Percentiles rank a stretch among this genome's conserved stretches.
phyloP scores from a whole-genome alignment of 2,888 invertebrate genomes.

The Pyrgus malvae region DNA sequence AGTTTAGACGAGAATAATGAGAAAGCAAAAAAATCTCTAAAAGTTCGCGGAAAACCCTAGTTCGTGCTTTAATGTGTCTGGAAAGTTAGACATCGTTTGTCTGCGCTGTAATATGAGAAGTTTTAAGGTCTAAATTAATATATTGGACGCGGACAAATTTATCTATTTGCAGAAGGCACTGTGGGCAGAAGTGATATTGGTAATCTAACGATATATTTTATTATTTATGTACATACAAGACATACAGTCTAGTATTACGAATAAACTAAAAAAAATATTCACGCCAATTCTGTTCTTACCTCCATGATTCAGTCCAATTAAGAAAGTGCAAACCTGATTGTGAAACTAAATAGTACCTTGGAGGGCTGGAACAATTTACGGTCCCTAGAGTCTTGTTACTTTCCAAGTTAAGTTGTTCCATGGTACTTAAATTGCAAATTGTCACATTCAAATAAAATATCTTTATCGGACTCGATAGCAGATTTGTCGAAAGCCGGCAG shows the following conservation, averaged over 20 bases:
- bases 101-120: slow-evolving; percentile 4
- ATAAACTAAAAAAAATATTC: no score
- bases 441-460: slow-evolving; percentile 2
- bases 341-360: slow-evolving; percentile 41
- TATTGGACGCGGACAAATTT: background rate
- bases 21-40: background rate
- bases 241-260: no score
- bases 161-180: no score
- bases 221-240: no score
- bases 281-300: background rate
- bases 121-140: slow-evolving; percentile 17
- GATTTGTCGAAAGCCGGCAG: slow-evolving; percentile 8
- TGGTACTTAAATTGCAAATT: slow-evolving; percentile 7
- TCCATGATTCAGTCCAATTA: background rate
- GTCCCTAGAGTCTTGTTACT: slow-evolving; percentile 36
- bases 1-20: no score
- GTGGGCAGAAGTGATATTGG: no score
- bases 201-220: no score
- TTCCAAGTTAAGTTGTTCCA: slow-evolving; percentile 30
- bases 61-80: slow-evolving; percentile 17
- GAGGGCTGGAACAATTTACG: slow-evolving; percentile 38
- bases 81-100: slow-evolving; percentile 14
- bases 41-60: background rate
- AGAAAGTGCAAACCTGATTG: slow-evolving; percentile 21
- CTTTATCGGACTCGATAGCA: slow-evolving; percentile 6